These are phyloP conservation scores for Volucella inanis DNA, from an alignment of 2,888 invertebrate genomes.

Conservation along the genomic window DNA sequence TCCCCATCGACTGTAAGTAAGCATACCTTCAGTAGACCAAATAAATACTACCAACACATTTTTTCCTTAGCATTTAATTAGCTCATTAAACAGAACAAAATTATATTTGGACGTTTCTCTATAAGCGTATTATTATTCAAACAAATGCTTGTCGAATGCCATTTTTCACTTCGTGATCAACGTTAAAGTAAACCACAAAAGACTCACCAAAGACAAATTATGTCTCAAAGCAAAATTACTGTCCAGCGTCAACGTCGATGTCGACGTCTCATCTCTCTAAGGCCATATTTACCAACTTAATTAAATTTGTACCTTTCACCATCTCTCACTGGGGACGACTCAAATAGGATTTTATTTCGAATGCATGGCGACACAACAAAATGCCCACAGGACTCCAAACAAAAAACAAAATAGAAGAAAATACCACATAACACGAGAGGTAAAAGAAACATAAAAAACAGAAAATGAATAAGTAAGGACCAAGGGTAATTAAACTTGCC, in stretches of 20 bases:
- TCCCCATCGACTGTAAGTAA: too few relatives aligned
- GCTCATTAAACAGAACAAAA: background rate
- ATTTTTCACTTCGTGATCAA: slow-evolving; percentile 24
- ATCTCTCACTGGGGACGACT: background rate
- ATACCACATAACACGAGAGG: background rate
- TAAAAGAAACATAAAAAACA: slow-evolving; percentile 1
- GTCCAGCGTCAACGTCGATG: background rate
- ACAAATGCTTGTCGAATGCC: slow-evolving; percentile 7
- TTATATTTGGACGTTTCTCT: background rate
- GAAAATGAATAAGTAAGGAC: slow-evolving; percentile 7
- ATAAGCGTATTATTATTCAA: slow-evolving; percentile 19
- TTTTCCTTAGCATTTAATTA: slow-evolving; percentile 1
- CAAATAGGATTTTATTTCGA: slow-evolving; percentile 21
- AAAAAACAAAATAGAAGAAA: background rate
- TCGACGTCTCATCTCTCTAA: slow-evolving; percentile 6
- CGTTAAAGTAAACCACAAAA: slow-evolving; percentile 1
- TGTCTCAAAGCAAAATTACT: slow-evolving; percentile 6
- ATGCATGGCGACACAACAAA: slow-evolving; percentile 14
- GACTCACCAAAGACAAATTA: slow-evolving; percentile 10
- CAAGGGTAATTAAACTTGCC: slow-evolving; percentile 15
- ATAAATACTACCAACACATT: background rate
- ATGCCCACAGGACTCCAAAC: slow-evolving; percentile 20
- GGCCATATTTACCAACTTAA: slow-evolving; percentile 23
- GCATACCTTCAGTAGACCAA: background rate
- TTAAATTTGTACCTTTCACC: slow-evolving; percentile 10